Percentiles rank a stretch among this genome's conserved stretches.
Evolutionary conservation across 2,113 vertebrate genomes (phyloP).

Genomic region (Ramphastos sulfuratus): DNA sequence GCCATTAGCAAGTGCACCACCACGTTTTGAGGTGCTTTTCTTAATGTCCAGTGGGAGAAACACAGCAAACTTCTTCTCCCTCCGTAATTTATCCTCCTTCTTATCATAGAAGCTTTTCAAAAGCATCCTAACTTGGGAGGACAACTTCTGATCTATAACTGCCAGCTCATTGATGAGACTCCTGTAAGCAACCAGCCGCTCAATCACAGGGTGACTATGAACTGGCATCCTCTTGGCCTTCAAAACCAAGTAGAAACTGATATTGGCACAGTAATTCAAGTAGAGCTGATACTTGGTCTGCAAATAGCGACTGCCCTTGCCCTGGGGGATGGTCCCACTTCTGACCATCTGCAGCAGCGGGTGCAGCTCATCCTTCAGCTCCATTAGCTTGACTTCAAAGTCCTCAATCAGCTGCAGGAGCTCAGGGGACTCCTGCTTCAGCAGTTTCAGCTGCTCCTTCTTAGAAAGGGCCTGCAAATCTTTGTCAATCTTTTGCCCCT

Average conservation of each 20-base stretch:
- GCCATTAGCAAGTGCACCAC: background rate
- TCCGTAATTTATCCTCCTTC: background rate
- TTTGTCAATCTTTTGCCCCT: constrained; percentile 83
- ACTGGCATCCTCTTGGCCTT: constrained; percentile 88
- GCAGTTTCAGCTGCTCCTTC: constrained; percentile 91
- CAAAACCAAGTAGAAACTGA: constrained; percentile 94
- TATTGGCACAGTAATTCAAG: constrained; percentile 94
- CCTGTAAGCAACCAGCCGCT: constrained; percentile 89
- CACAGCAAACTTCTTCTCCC: constrained; percentile 30
- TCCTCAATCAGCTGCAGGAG: constrained; percentile 92
- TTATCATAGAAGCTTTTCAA: constrained; percentile 61
- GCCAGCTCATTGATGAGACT: constrained; percentile 85
- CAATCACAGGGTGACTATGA: constrained; percentile 91
- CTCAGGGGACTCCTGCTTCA: constrained; percentile 95
- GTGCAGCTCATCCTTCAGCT: constrained; percentile 88
- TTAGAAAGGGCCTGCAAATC: constrained; percentile 88
- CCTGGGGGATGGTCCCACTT: constrained; percentile 80
- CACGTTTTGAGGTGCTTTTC: constrained; percentile 24
- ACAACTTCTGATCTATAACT: constrained; percentile 81
- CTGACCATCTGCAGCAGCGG: constrained; percentile 87
- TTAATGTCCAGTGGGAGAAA: background rate
- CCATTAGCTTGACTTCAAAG: constrained; percentile 88
- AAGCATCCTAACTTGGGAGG: constrained; percentile 79
- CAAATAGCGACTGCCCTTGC: constrained; percentile 89
- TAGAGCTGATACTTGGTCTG: constrained; percentile 92